phyloP scores from a whole-genome alignment of 2,797 vertebrate species.

The Pangasius macronema region DNA sequence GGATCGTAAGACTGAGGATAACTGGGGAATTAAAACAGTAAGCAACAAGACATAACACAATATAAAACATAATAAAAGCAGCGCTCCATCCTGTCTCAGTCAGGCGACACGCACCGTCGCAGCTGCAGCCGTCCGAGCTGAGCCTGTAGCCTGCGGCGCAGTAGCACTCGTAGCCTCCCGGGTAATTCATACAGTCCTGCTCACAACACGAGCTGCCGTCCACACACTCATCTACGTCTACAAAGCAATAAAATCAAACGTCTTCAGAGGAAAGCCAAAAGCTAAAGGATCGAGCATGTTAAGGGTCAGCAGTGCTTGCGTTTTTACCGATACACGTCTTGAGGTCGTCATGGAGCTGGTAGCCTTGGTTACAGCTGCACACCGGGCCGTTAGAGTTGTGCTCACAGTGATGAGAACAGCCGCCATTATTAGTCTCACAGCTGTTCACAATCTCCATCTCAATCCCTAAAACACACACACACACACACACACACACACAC shows the following conservation, averaged over 20 bases:
- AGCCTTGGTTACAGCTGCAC: slow-evolving; percentile 87
- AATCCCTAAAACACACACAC: slow-evolving; percentile 76
- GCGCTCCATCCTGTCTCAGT: not conserved
- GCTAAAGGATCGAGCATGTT: not conserved
- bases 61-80: not conserved
- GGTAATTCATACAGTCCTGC: slow-evolving; percentile 89
- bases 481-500: slow-evolving; percentile 18
- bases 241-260: slow-evolving; percentile 48
- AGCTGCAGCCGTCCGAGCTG: slow-evolving; percentile 82
- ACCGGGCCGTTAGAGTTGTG: slow-evolving; percentile 82
- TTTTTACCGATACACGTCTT: slow-evolving; percentile 85
- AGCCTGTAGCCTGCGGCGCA: slow-evolving; percentile 87
- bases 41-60: slow-evolving; percentile 33
- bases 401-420: slow-evolving; percentile 89
- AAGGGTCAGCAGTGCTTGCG: slow-evolving; percentile 31
- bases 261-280: not conserved
- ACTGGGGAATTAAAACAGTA: slow-evolving; percentile 1
- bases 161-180: slow-evolving; percentile 94
- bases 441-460: slow-evolving; percentile 98
- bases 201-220: slow-evolving; percentile 82
- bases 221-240: slow-evolving; percentile 89
- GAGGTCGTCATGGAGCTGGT: slow-evolving; percentile 80
- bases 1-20: not conserved
- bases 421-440: slow-evolving; percentile 86
- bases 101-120: slow-evolving; percentile 77